These are phyloP conservation scores for Lamellibrachia luymesi DNA, from an alignment of 1,140 invertebrate species.

Conservation along the genomic window DNA sequence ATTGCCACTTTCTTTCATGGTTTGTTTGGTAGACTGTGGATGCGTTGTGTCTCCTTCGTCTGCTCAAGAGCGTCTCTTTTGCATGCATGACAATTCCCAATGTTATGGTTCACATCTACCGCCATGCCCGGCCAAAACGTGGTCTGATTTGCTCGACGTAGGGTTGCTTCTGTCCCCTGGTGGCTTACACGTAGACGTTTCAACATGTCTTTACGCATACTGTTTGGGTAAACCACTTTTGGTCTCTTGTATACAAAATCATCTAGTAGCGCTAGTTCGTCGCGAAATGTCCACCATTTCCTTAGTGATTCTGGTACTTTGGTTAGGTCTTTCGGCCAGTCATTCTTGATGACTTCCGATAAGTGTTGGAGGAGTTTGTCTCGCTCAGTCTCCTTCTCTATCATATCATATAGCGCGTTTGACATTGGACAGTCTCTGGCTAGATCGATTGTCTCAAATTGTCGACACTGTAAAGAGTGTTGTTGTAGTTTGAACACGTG, in stretches of 20 bases:
- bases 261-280: neutral
- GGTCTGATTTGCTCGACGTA: slow-evolving; percentile 6
- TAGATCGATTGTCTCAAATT: neutral
- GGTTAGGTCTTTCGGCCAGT: neutral
- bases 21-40: neutral
- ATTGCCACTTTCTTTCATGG: too few species aligned
- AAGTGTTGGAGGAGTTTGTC: neutral
- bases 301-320: neutral
- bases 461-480: neutral
- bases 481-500: neutral
- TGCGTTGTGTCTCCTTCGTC: neutral
- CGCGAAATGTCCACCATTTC: neutral
- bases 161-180: neutral
- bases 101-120: slow-evolving; percentile 9
- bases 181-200: neutral
- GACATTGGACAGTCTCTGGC: neutral
- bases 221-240: neutral
- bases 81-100: slow-evolving; percentile 9
- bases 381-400: too few species aligned
- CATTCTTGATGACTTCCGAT: neutral
- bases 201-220: neutral
- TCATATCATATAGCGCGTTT: too few species aligned
- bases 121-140: slow-evolving; percentile 15
- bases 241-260: slow-evolving; percentile 10
- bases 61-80: neutral